Conservation (phyloP, 2,888 invertebrate genomes). For the Antheraea yamamai region DNA sequence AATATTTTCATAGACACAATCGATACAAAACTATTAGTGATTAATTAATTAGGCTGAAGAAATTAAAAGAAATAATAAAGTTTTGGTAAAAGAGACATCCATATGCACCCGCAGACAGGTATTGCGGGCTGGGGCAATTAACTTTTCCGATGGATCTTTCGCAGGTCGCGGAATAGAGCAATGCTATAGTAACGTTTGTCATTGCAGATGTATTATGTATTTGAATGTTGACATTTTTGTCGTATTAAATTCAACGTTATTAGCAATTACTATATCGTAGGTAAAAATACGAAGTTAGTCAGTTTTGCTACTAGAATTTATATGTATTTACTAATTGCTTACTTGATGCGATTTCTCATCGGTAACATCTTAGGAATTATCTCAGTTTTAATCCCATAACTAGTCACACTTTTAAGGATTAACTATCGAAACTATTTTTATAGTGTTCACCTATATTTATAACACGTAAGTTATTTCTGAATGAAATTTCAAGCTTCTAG, state of each 20-base stretch:
- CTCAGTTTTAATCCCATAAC: too few relatives aligned
- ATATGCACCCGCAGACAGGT: constrained; percentile 49
- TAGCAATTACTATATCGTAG: constrained; percentile 13
- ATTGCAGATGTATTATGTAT: constrained; percentile 28
- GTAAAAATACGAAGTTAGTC: not conserved
- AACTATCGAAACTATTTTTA: too few relatives aligned
- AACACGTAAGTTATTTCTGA: too few relatives aligned
- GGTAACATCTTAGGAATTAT: too few relatives aligned
- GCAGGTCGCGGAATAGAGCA: constrained; percentile 51
- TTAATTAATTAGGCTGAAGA: too few relatives aligned
- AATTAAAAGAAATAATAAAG: not conserved
- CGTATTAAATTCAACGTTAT: constrained; percentile 13
- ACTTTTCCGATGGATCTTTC: constrained; percentile 62
- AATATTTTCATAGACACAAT: too few relatives aligned
- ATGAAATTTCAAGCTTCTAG: too few relatives aligned
- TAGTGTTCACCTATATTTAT: too few relatives aligned
- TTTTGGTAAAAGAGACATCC: constrained; percentile 37
- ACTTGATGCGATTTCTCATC: too few relatives aligned
- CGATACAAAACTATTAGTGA: too few relatives aligned
- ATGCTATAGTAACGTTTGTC: constrained; percentile 42
- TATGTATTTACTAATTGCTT: not conserved
- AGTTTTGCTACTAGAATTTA: not conserved
- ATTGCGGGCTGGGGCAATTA: constrained; percentile 60
- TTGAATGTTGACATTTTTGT: constrained; percentile 18
- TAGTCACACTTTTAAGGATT: too few relatives aligned